Percentiles rank a stretch among this genome's conserved stretches.
phyloP scores from a whole-genome alignment of 2,888 invertebrate species.

The Diabrotica balteata region DNA sequence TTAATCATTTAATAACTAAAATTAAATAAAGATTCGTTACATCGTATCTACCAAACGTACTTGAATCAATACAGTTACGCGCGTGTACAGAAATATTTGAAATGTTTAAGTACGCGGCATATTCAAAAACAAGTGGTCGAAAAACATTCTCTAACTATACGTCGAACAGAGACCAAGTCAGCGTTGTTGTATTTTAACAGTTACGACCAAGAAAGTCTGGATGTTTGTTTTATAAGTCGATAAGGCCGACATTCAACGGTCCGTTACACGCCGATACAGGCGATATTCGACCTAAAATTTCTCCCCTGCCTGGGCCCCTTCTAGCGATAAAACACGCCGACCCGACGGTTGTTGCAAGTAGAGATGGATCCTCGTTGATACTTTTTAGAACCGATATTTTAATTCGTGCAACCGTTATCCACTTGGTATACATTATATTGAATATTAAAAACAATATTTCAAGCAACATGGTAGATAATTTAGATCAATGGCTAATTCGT shows the following conservation, averaged over 20 bases:
- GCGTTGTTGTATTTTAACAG: slow-evolving; percentile 40
- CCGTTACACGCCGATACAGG: slow-evolving; percentile 27
- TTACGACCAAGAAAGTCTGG: slow-evolving; percentile 53
- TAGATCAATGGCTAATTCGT: too few relatives aligned
- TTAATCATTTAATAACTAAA: too few relatives aligned
- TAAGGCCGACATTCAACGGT: slow-evolving; percentile 45
- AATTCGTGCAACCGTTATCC: too few relatives aligned
- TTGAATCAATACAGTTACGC: neutral
- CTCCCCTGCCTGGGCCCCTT: slow-evolving; percentile 57
- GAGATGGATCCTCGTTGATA: slow-evolving; percentile 14
- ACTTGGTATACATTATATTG: too few relatives aligned
- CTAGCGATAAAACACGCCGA: slow-evolving; percentile 53
- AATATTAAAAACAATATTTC: too few relatives aligned
- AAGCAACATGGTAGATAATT: too few relatives aligned
- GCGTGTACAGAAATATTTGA: slow-evolving; percentile 8
- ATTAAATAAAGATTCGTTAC: too few relatives aligned
- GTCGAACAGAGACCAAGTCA: slow-evolving; percentile 10
- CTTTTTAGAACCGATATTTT: too few relatives aligned
- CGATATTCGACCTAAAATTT: slow-evolving; percentile 41
- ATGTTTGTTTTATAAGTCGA: slow-evolving; percentile 52
- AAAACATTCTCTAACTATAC: slow-evolving; percentile 42
- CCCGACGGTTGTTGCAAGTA: slow-evolving; percentile 1
- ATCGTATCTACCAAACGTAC: too few relatives aligned
- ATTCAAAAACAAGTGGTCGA: slow-evolving; percentile 49
- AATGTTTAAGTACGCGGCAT: slow-evolving; percentile 29